Evolutionary conservation across 2,113 vertebrate species (phyloP).

Genomic region (Puffinus mauretanicus): DNA sequence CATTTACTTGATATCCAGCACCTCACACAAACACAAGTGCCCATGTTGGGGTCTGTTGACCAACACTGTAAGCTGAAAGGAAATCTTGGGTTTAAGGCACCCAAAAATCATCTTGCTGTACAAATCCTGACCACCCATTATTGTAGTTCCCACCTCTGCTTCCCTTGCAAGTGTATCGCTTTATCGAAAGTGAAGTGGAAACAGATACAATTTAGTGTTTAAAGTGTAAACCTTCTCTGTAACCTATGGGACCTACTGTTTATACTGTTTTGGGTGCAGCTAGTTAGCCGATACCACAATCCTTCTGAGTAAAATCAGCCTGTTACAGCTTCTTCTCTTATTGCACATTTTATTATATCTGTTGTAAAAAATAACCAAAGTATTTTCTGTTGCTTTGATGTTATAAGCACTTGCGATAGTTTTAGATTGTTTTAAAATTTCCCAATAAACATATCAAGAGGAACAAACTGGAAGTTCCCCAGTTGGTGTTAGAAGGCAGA

Average conservation of each 20-base stretch:
- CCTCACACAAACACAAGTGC: background rate
- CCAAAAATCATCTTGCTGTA: conserved; percentile 14
- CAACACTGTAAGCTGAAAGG: background rate
- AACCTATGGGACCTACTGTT: background rate
- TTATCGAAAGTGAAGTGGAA: background rate
- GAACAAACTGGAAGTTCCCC: background rate
- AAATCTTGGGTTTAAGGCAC: conserved; percentile 32
- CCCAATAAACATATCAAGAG: background rate
- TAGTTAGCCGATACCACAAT: background rate
- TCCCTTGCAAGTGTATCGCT: background rate
- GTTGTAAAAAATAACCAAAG: background rate
- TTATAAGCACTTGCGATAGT: background rate
- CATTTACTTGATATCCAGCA: background rate
- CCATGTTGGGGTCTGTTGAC: background rate
- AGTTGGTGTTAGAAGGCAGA: background rate
- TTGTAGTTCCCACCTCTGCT: background rate
- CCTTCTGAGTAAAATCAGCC: background rate
- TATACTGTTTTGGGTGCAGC: background rate
- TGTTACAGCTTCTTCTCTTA: conserved; percentile 26
- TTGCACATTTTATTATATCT: conserved; percentile 4
- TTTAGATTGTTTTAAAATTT: background rate
- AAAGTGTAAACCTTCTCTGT: background rate
- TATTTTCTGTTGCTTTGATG: background rate
- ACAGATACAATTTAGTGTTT: background rate
- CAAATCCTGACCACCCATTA: background rate